Evolutionary conservation across 2,888 invertebrate genomes (phyloP), one percentile per base, ranked within the genome.

Genomic region (Oscheius sp.): DNA sequence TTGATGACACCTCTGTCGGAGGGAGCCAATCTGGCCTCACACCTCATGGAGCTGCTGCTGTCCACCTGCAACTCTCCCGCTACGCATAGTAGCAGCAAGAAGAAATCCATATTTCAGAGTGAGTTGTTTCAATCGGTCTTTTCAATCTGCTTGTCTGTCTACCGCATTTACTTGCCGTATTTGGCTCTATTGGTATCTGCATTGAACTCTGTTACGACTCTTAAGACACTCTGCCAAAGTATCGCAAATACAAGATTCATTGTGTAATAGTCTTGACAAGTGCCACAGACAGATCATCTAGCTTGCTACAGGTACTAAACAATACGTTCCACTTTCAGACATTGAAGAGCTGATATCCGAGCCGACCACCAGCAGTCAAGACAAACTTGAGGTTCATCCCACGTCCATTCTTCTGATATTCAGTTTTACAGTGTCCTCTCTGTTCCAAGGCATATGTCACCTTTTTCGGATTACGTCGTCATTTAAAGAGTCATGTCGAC

Each of bases 361-460:
- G 21, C 70, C 70, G 29, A 70, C 70, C 13, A 70, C 58, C 48
- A 70, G 70, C 33, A 10, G n/a, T 35, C 70, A 70, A 29, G 70
- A 70, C 7, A 70, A 70, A 32, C 58, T 70, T 10, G 70, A 70
- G 59, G 70, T 70, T 21, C 21, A 42, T 37, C 7, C 21, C 37
- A 10, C 37, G 10, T 57, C 7, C 50, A 11, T 53, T 53, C 53
- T 53, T 32, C 53, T 11, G n/a, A 53, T 53, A 4, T 2, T 58
- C 58, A 7, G 2, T 29, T 5, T 80, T 80, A 47, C 74, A 80
- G 80, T 82, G 82, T 66, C 76, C 76, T 10, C 68, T 76, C 5
- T 82, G 82, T 58, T 71, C 78, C 29, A 82, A 82, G 58, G 63
- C 74, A 0, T 82, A 80, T 60, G 50, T 81, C 33, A 81, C 82